Base-by-base conservation (phyloP, 1,140 invertebrate species). In the Papilio machaon region DNA sequence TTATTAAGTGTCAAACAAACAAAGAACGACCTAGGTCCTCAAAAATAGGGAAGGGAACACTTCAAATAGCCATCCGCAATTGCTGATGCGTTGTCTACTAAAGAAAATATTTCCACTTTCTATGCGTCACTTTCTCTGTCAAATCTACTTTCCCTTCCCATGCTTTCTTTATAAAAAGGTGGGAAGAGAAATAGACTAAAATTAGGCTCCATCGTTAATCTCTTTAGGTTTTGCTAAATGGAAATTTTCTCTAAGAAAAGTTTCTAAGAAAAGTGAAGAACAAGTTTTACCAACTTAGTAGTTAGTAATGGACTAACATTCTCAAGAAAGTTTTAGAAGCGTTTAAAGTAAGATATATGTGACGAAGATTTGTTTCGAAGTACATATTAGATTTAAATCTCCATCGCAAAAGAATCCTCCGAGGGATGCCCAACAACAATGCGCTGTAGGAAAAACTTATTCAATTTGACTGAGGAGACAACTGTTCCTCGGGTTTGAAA, bases 391-490 rank as follows among this genome's bases (percentile, higher is more conserved):
- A 87, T 88, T 86, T 89, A 86, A 89, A 86, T 89, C 86, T 85
- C 82, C 80, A 84, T 88, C 76, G 86, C 84, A 82, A 80, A 82
- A 83, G 85, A 87, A 89, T 89, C 82, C 90, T 88, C 89, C 64
- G 84, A 85, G 89, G 89, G 88, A 90, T 86, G 86, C 82, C 89
- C 88, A 91, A 91, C 91, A 92, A 92, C 88, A 91, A 89, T 89
- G 89, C 88, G 86, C 88, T 85, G 84, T 85, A 84, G 86, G 88
- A 88, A 85, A 67, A 91, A 91, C 90, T 93, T 91, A 93, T 91
- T 92, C 92, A 92, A 92, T 91, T 91, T 93, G 87, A 89, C 89
- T 90, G 89, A 86, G 82, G 89, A 90, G 88, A 93, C 90, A 90
- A 90, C 90, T 91, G 89, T 91, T 91, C 88, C 89, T 88, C 60